These are phyloP conservation scores for Exaiptasia diaphana DNA, from an alignment of 64 coral and sea anemone species.

Conservation along the genomic window DNA sequence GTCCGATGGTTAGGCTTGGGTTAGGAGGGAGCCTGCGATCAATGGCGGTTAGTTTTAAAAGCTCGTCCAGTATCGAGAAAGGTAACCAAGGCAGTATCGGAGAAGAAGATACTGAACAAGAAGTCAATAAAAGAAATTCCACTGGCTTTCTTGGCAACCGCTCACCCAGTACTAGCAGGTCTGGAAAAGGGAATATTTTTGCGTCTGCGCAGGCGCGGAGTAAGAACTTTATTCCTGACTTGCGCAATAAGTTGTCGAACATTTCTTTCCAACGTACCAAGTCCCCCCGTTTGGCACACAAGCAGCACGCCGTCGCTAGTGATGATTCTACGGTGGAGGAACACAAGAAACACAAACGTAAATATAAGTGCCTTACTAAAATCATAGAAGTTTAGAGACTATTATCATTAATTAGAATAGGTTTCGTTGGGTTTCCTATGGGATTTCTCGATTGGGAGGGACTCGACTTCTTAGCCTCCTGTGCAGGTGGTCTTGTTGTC, in stretches of 20 bases:
- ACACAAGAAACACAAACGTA: constrained; percentile 8
- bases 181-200: constrained; percentile 25
- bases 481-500: too few species aligned
- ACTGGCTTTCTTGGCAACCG: constrained; percentile 34
- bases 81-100: background rate
- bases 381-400: constrained; percentile 44
- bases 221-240: constrained; percentile 33
- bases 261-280: constrained; percentile 39
- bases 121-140: background rate
- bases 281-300: constrained; percentile 34
- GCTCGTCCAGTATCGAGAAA: background rate
- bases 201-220: constrained; percentile 55
- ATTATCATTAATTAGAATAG: background rate
- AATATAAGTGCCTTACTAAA: constrained; percentile 42
- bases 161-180: background rate
- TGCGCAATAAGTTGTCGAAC: constrained; percentile 49
- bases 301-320: background rate
- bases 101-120: background rate
- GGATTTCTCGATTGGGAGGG: too few species aligned
- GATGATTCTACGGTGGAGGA: background rate
- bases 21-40: background rate
- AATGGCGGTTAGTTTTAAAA: background rate
- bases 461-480: too few species aligned
- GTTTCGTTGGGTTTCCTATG: too few species aligned
- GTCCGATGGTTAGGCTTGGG: background rate